Base-by-base conservation (phyloP, 2,888 invertebrate species). In the Pterostichus niger region DNA sequence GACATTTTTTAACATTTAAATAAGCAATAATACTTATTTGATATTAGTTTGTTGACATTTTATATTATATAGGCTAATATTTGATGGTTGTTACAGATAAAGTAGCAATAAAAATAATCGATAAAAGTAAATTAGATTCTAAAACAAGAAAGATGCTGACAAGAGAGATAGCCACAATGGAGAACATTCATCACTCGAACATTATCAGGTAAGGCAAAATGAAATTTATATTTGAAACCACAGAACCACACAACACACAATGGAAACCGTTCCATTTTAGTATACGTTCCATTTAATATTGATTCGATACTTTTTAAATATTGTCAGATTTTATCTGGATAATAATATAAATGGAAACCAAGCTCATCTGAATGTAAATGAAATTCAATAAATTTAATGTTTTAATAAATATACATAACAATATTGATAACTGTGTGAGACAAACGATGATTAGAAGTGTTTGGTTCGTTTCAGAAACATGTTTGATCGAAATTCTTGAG, bases 101-200 rank as follows among this genome's bases (percentile, higher is more conserved):
- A 90, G 95, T 95, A 76, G 95, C 95, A 84, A 93, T 95, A 86
- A 95, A 95, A 90, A 94, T 95, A 86, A 91, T 95, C 88, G 94
- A 95, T 90, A 94, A 94, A 88, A 92, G 93, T 17, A 93, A 94
- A 86, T 89, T 95, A 85, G 94, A 95, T 88, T 91, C 92, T 84
- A 94, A 94, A 88, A 94, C 94, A 9, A 91, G 94, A 86, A 92
- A 93, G 84, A 94, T 95, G 92, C 89, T 95, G 83, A 90, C 91
- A 71, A 90, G 94, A 85, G 95, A 95, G 89, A 94, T 95, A 85
- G 91, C 93, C 61, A 93, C 93, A 84, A 93, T 95, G 93, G 94
- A 95, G 88, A 91, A 92, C 85, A 91, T 95, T 83, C 93, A 94
- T 88, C 95, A 95, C 90, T 94, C 94, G 24, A 93, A 94, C 89